phyloP scores from a whole-genome alignment of 1,140 invertebrate species.

The Rhyacophila brunnea region DNA sequence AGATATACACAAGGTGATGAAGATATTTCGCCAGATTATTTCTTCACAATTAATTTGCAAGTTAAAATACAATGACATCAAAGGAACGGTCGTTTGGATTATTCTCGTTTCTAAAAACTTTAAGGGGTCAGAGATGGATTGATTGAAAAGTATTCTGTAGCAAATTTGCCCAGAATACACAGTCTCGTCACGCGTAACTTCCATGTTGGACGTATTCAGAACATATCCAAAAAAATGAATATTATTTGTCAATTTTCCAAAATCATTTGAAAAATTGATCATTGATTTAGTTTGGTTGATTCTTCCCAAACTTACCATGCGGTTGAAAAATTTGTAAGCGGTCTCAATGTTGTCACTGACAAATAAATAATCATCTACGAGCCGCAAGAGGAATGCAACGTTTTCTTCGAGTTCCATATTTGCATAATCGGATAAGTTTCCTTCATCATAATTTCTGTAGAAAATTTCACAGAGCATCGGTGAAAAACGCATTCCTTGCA shows the following conservation, averaged over 20 bases:
- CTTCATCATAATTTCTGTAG: conserved; percentile 45
- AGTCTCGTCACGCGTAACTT: conserved; percentile 44
- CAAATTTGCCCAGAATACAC: conserved; percentile 48
- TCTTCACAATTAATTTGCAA: conserved; percentile 44
- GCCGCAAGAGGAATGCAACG: conserved; percentile 44
- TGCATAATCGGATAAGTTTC: conserved; percentile 42
- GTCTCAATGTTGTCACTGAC: conserved; percentile 46
- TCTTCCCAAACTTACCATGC: conserved; percentile 45
- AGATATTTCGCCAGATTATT: conserved; percentile 47
- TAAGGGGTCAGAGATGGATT: conserved; percentile 38
- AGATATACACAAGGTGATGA: conserved; percentile 47
- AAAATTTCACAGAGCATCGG: conserved; percentile 51
- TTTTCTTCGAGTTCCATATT: neutral
- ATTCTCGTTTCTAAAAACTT: conserved; percentile 49
- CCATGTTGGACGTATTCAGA: conserved; percentile 43
- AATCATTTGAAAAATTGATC: conserved; percentile 44
- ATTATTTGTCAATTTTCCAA: conserved; percentile 38
- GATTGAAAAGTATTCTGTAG: conserved; percentile 49
- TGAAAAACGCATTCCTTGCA: conserved; percentile 53
- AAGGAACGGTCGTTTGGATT: conserved; percentile 46
- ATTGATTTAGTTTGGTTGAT: conserved; percentile 49
- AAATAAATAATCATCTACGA: conserved; percentile 53
- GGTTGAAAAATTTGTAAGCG: conserved; percentile 43
- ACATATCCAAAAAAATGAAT: conserved; percentile 48
- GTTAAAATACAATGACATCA: conserved; percentile 48